Percentiles rank a stretch among this genome's conserved stretches.
Evolutionary conservation across 2,797 vertebrate species (phyloP).

Genomic region (Pagetopsis macropterus): DNA sequence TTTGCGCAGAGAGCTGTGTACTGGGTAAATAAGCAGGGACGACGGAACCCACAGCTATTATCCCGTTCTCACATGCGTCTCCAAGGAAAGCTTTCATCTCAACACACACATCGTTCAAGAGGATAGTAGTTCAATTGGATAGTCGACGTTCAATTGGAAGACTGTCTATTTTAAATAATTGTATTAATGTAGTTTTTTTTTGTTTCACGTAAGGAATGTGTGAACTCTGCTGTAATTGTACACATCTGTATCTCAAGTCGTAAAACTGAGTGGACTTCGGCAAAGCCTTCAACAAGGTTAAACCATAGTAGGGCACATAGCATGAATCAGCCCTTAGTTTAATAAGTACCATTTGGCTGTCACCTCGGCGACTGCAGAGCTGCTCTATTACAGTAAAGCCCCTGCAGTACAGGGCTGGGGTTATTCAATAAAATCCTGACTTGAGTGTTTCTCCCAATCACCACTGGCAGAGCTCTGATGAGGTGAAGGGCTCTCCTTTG

Average conservation of each 20-base stretch:
- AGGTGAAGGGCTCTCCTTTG: conserved; percentile 77
- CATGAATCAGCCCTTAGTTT: conserved; percentile 76
- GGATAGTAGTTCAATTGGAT: conserved; percentile 24
- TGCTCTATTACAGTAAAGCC: conserved; percentile 77
- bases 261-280: conserved; percentile 52
- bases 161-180: conserved; percentile 29
- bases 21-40: conserved; percentile 67
- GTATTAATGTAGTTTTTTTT: conserved; percentile 22
- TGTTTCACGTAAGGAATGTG: conserved; percentile 22
- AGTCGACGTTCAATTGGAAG: conserved; percentile 10
- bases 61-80: conserved; percentile 35
- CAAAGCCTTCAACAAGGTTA: conserved; percentile 71
- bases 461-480: conserved; percentile 81
- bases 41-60: conserved; percentile 49
- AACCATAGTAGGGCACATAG: conserved; percentile 65
- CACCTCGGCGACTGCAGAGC: conserved; percentile 68
- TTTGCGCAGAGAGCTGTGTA: conserved; percentile 66
- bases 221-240: conserved; percentile 47
- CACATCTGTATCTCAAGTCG: conserved; percentile 45
- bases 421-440: conserved; percentile 83
- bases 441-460: conserved; percentile 81
- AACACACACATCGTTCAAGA: conserved; percentile 13
- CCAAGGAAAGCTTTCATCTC: conserved; percentile 12
- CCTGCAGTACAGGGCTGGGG: conserved; percentile 72
- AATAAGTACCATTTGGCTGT: conserved; percentile 81